Percentiles rank a stretch among this genome's conserved stretches.
Conservation (phyloP, 2,797 vertebrate genomes). For the Gallinago solitaria region DNA sequence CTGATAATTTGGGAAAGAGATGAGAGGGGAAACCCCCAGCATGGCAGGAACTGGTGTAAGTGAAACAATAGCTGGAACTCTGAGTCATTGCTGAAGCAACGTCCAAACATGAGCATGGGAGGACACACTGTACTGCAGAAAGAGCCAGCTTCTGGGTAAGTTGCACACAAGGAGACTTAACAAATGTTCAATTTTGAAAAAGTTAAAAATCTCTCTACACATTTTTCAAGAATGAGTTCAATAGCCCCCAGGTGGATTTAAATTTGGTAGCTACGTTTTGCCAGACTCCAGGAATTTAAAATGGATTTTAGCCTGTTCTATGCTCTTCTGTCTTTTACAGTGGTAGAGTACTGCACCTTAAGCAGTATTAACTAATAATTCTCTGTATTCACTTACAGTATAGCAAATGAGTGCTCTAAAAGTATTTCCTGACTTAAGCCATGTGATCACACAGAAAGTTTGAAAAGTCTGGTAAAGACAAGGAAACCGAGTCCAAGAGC, state of each 20-base stretch:
- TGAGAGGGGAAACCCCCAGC: constrained; percentile 43
- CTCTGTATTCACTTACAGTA: neutral
- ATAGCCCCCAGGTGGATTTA: neutral
- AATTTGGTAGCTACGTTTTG: neutral
- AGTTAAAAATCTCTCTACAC: neutral
- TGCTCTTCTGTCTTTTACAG: neutral
- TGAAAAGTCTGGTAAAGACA: neutral
- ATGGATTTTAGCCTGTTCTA: neutral
- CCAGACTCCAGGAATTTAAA: neutral
- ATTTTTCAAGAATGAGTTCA: neutral
- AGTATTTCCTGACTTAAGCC: neutral
- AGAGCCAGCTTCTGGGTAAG: neutral
- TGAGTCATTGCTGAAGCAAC: constrained; percentile 41
- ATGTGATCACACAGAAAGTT: neutral
- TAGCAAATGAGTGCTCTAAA: neutral
- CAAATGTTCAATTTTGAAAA: neutral
- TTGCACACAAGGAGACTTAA: neutral
- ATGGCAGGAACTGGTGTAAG: neutral
- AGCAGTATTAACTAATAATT: neutral
- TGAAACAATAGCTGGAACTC: constrained; percentile 63
- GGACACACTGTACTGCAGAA: constrained; percentile 33
- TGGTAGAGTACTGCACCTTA: neutral
- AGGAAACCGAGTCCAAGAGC: neutral
- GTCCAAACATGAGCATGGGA: constrained; percentile 29
- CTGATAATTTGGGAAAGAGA: constrained; percentile 30